These are phyloP conservation scores for Amphiprion clarkii DNA, from an alignment of 2,797 vertebrate genomes.

Conservation along the genomic window DNA sequence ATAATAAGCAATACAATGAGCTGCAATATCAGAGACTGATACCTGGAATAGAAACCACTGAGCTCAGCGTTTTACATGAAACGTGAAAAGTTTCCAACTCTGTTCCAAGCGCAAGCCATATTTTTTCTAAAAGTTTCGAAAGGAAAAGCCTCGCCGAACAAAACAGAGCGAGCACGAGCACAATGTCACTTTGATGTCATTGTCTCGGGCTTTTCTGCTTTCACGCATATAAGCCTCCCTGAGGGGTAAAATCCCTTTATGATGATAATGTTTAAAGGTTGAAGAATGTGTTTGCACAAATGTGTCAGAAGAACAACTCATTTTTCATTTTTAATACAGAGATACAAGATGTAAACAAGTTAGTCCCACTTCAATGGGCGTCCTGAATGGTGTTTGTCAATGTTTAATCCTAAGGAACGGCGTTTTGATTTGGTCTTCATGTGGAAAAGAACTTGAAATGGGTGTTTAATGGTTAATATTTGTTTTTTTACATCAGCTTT, in stretches of 20 bases:
- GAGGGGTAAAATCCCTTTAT: background rate
- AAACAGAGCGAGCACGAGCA: slow-evolving; percentile 11
- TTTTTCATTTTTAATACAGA: background rate
- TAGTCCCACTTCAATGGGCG: background rate
- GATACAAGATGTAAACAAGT: background rate
- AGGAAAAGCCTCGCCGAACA: slow-evolving; percentile 9
- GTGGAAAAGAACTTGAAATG: too few relatives aligned
- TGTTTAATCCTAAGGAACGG: too few relatives aligned
- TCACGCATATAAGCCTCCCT: slow-evolving; percentile 22
- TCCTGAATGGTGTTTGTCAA: too few relatives aligned
- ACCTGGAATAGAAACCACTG: slow-evolving; percentile 23
- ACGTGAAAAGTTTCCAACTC: slow-evolving; percentile 31
- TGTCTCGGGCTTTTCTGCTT: slow-evolving; percentile 39
- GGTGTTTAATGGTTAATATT: too few relatives aligned
- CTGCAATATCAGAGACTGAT: slow-evolving; percentile 34
- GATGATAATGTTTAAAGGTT: slow-evolving; percentile 1
- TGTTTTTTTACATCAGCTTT: too few relatives aligned
- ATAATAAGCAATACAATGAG: slow-evolving; percentile 12
- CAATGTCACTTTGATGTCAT: slow-evolving; percentile 49
- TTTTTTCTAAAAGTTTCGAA: slow-evolving; percentile 1
- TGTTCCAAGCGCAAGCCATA: slow-evolving; percentile 3
- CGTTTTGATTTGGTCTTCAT: too few relatives aligned
- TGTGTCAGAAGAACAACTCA: background rate
- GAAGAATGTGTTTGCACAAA: slow-evolving; percentile 9
- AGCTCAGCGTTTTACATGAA: slow-evolving; percentile 9